Evolutionary conservation across 2,113 vertebrate genomes (phyloP).

Genomic region (Notothenia coriiceps): DNA sequence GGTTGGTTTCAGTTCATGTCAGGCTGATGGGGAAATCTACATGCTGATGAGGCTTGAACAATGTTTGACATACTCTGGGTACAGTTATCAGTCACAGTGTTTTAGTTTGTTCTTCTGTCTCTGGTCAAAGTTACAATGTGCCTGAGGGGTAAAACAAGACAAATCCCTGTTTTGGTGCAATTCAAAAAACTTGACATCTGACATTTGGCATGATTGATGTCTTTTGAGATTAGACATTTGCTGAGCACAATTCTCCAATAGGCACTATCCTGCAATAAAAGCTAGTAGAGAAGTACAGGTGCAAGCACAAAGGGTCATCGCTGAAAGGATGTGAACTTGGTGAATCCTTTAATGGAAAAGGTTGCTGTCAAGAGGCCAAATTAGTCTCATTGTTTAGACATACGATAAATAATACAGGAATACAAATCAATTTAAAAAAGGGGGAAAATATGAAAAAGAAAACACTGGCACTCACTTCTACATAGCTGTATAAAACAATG

Average conservation of each 20-base stretch:
- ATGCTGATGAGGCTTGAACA: slow-evolving; percentile 17
- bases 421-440: not conserved
- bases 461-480: not conserved
- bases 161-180: not conserved
- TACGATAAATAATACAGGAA: not conserved
- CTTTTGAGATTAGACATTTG: slow-evolving; percentile 6
- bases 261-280: not conserved
- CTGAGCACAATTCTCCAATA: not conserved
- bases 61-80: not conserved
- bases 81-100: too few species aligned
- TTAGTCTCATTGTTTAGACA: not conserved
- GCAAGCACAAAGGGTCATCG: not conserved
- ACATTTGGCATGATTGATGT: not conserved
- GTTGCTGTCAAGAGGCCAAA: not conserved
- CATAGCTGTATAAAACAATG: not conserved
- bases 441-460: too few species aligned
- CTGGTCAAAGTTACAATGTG: too few species aligned
- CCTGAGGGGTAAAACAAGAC: too few species aligned
- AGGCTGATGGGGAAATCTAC: slow-evolving; percentile 1
- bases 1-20: slow-evolving; percentile 19
- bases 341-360: not conserved
- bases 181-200: slow-evolving; percentile 3
- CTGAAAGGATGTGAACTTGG: not conserved
- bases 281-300: not conserved
- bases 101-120: too few species aligned